A percentile compares a stretch with the other conserved stretches of the same genome.
Evolutionary conservation across 2,113 vertebrate species (phyloP).

Genomic region (Pterocles burchelli): DNA sequence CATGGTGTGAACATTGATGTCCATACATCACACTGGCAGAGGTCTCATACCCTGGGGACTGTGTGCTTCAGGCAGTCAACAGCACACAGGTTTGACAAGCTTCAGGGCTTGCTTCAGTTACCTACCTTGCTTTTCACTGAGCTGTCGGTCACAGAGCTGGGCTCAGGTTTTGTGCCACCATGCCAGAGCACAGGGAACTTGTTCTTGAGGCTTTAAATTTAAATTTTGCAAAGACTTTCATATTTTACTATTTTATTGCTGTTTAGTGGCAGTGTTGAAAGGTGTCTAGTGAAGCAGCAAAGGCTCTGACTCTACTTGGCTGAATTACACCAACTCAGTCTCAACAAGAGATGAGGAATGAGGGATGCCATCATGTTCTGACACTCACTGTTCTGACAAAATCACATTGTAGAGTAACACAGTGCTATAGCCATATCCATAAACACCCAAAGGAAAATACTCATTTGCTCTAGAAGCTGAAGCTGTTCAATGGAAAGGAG

Average conservation of each 20-base stretch:
- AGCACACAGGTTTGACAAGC: neutral
- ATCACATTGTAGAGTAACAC: neutral
- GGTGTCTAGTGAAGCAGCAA: neutral
- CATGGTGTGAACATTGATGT: neutral
- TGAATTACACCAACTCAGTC: neutral
- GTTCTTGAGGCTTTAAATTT: neutral
- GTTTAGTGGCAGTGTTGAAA: neutral
- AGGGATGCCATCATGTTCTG: neutral
- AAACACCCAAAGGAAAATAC: neutral
- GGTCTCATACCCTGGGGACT: rapidly evolving
- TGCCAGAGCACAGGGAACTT: neutral
- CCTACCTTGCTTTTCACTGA: neutral
- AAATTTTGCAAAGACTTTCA: neutral
- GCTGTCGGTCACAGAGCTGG: neutral
- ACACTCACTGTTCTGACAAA: neutral
- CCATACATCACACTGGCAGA: neutral
- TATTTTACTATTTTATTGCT: neutral
- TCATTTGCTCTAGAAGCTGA: neutral
- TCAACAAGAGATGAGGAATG: neutral
- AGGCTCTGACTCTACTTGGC: neutral
- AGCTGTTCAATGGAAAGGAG: neutral
- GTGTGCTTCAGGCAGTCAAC: neutral
- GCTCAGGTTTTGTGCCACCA: neutral
- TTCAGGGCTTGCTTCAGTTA: neutral
- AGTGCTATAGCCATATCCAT: neutral